A percentile compares a stretch with the other conserved stretches of the same genome.
Evolutionary conservation across 2,888 invertebrate species (phyloP).

Genomic region (Agrilus cyanescens): DNA sequence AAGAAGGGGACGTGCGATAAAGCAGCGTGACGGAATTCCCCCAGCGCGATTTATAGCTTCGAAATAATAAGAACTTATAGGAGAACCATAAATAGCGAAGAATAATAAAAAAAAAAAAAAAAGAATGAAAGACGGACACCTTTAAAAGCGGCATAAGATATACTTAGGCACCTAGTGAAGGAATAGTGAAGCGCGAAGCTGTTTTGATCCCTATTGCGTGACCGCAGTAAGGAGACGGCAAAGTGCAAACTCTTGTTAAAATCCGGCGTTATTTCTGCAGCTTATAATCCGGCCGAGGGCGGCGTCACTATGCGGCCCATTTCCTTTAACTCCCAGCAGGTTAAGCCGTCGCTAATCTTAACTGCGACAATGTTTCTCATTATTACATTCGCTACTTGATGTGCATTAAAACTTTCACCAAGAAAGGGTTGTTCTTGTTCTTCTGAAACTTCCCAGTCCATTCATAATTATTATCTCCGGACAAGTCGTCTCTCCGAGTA

Average conservation of each 20-base stretch:
- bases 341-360: constrained; percentile 22
- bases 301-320: constrained; percentile 22
- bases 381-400: constrained; percentile 20
- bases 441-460: constrained; percentile 9
- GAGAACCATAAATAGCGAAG: too few relatives aligned
- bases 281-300: constrained; percentile 29
- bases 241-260: constrained; percentile 24
- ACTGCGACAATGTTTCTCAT: constrained; percentile 19
- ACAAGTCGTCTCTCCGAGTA: too few relatives aligned
- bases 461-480: constrained; percentile 4
- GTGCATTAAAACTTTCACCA: constrained; percentile 19
- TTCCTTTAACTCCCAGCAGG: constrained; percentile 24
- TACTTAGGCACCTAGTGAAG: too few relatives aligned
- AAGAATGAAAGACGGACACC: too few relatives aligned
- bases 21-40: too few relatives aligned
- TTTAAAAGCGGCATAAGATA: too few relatives aligned
- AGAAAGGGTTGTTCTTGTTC: constrained; percentile 14
- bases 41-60: too few relatives aligned
- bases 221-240: constrained; percentile 12
- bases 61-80: too few relatives aligned
- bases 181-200: constrained; percentile 4
- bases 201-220: constrained; percentile 12
- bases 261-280: constrained; percentile 25
- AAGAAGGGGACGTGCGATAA: too few relatives aligned
- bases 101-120: too few relatives aligned